Evolutionary conservation across 2,797 vertebrate species (phyloP).

Genomic region (Sebastes jordani): DNA sequence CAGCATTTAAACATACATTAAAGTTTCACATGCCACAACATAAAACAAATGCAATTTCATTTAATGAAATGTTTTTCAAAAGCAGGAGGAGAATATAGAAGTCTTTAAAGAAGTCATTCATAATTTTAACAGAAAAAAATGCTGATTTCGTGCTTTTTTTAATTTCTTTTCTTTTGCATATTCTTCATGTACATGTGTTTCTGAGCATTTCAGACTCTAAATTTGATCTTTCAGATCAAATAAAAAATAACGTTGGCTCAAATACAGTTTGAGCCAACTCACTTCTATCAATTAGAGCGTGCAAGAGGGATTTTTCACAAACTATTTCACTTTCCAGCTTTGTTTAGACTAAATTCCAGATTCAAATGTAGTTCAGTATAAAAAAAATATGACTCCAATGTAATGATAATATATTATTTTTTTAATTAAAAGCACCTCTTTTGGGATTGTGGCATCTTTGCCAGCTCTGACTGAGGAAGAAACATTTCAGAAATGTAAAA

Average conservation of each 20-base stretch:
- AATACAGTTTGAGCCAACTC: neutral
- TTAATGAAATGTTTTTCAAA: neutral
- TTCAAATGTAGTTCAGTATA: neutral
- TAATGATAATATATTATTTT: neutral
- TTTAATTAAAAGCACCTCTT: neutral
- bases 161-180: neutral
- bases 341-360: constrained; percentile 2
- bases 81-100: neutral
- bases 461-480: neutral
- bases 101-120: neutral
- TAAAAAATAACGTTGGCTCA: neutral
- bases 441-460: neutral
- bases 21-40: no score
- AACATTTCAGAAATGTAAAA: neutral
- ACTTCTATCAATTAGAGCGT: constrained; percentile 22
- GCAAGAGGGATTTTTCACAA: neutral
- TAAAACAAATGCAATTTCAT: neutral
- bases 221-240: neutral
- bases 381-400: neutral
- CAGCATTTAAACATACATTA: no score
- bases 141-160: neutral
- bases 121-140: neutral
- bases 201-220: neutral
- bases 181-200: neutral
- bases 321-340: constrained; percentile 17